Evolutionary conservation across 1,140 invertebrate genomes (phyloP).

Genomic region (Drosophila pseudoananassae): DNA sequence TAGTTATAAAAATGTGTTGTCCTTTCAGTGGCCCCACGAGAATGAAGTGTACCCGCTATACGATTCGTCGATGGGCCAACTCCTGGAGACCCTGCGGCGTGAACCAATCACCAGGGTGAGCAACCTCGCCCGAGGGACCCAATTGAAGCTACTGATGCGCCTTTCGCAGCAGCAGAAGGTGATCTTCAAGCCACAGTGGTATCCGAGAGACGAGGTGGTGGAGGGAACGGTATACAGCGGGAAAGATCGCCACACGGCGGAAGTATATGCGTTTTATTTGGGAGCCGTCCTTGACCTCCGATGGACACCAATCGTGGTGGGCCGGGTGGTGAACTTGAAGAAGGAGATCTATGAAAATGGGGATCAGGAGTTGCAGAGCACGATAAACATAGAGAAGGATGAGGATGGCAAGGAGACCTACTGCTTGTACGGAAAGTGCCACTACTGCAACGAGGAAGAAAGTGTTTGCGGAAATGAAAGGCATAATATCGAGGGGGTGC

Average conservation of each 20-base stretch:
- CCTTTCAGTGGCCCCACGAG: conserved; percentile 88
- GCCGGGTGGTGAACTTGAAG: conserved; percentile 90
- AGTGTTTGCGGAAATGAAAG: conserved; percentile 91
- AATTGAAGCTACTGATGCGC: conserved; percentile 93
- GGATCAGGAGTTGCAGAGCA: conserved; percentile 86
- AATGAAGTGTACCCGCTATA: conserved; percentile 88
- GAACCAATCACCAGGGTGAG: conserved; percentile 90
- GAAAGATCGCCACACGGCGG: conserved; percentile 96
- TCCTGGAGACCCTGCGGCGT: conserved; percentile 89
- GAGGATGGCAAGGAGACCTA: conserved; percentile 85
- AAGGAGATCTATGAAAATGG: conserved; percentile 90
- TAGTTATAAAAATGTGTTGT: background rate
- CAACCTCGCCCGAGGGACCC: conserved; percentile 92
- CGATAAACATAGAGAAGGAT: conserved; percentile 75
- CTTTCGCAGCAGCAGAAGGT: conserved; percentile 91
- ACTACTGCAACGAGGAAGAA: conserved; percentile 93
- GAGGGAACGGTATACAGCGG: conserved; percentile 93
- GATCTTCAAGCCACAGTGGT: conserved; percentile 97
- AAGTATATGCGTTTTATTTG: conserved; percentile 97
- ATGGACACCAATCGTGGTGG: conserved; percentile 91
- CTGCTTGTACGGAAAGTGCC: conserved; percentile 96
- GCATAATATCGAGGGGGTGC: conserved; percentile 91
- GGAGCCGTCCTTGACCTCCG: conserved; percentile 91
- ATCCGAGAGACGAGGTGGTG: conserved; percentile 90
- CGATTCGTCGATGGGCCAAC: conserved; percentile 88